Evolutionary conservation across 2,113 vertebrate genomes (phyloP).

Genomic region (Nettapus auritus): DNA sequence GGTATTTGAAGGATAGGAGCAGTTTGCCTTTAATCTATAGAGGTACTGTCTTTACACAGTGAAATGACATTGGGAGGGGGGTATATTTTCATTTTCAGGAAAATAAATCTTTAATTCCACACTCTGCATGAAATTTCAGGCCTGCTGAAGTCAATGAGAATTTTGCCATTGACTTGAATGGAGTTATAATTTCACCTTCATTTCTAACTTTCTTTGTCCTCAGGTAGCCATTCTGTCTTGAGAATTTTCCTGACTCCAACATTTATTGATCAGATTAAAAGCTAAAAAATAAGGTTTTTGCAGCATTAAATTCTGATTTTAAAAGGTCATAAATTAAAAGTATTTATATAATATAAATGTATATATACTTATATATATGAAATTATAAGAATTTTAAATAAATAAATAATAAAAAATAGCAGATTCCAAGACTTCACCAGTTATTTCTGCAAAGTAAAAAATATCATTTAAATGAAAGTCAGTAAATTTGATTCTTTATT

Average conservation of each 20-base stretch:
- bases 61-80: neutral
- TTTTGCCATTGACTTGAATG: neutral
- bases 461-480: neutral
- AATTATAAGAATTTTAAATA: neutral
- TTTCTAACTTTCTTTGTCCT: neutral
- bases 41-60: neutral
- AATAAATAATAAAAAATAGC: neutral
- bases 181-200: neutral
- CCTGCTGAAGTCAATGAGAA: neutral
- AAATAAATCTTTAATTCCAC: conserved; percentile 15
- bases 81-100: neutral
- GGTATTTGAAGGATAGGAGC: neutral
- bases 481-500: neutral
- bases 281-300: neutral
- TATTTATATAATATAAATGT: no score
- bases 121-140: neutral
- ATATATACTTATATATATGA: no score
- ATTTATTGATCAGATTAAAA: neutral
- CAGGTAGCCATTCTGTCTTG: fast-evolving
- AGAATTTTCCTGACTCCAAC: neutral
- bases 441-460: neutral
- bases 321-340: neutral
- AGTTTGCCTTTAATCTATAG: neutral
- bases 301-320: neutral
- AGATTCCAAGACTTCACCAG: neutral